Evolutionary conservation across 2,888 invertebrate species (phyloP), one percentile per base, ranked within the genome.

Genomic region (Bembecia ichneumoniformis): DNA sequence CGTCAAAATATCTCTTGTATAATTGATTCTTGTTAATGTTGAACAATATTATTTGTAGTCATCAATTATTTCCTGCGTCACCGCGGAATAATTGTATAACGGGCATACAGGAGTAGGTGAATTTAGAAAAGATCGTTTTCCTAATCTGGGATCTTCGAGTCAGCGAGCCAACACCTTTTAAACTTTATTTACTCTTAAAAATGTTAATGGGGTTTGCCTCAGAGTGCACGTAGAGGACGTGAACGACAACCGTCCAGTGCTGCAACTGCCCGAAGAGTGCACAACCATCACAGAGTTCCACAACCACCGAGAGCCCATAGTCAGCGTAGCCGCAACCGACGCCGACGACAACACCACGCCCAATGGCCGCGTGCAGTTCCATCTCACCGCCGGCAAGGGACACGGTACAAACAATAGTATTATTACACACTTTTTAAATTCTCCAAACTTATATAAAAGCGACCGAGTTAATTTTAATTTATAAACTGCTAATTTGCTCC

Each of bases 211-310:
- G 17, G 17, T 3, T 17, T 17, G 17, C 17, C 14, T 7, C 64
- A 95, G 95, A 56, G 91, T 97, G 9, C 90, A 90, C 47, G 82
- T 97, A 50, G 82, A 92, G 54, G 96, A 97, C 69, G 94, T 96
- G 45, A 97, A 97, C 68, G 97, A 97, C 74, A 95, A 96, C 67
- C 74, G 90, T 0, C 96, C 96, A 0, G 88, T 91, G 49, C 89
- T 97, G 17, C 89, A 90, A 13, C 64, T 93, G 36, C 92, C 94
- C 0, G 73, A 88, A 3, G 90, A 90, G 1, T 96, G 96, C 68
- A 88, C 93, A 0, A 92, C 92, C 13, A 91, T 96, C 51, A 95
- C 95, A 0, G 97, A 97, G 79, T 97, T 96, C 77, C 96, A 96
- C 67, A 93, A 94, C 62, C 80, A 91, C n/a, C 89, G 92, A 14